phyloP scores from a whole-genome alignment of 2,113 vertebrate species.

The Crotalus horridus region DNA sequence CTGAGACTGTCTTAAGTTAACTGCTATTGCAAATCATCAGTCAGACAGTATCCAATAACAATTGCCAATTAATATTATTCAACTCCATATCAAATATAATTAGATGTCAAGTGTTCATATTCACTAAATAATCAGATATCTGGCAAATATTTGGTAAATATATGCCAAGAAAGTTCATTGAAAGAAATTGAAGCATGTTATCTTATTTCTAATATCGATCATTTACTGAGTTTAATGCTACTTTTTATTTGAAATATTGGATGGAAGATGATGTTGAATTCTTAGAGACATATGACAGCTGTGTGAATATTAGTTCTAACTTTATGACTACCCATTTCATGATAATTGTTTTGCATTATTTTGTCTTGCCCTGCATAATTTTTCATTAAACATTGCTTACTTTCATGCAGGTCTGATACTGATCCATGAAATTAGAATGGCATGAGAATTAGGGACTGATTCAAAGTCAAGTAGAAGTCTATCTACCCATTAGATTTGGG shows the following conservation, averaged over 20 bases:
- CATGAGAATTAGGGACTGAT: background rate
- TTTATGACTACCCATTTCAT: conserved; percentile 10
- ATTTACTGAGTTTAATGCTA: background rate
- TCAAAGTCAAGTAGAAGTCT: background rate
- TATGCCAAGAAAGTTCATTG: background rate
- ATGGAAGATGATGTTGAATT: background rate
- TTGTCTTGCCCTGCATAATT: conserved; percentile 15
- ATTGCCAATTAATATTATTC: too few species aligned
- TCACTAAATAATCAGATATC: background rate
- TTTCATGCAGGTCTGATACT: background rate
- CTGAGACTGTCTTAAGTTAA: too few species aligned
- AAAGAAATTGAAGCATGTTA: background rate
- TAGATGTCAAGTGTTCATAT: background rate
- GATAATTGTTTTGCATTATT: conserved; percentile 21
- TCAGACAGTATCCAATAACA: too few species aligned
- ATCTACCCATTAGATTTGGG: background rate
- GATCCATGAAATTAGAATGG: conserved; percentile 12
- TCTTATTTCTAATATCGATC: background rate
- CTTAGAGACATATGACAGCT: background rate
- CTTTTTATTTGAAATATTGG: background rate
- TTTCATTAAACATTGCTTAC: background rate
- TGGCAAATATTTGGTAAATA: background rate
- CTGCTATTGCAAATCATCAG: too few species aligned
- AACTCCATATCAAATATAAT: background rate
- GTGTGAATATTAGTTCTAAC: background rate